Conservation (phyloP, 53 echinoderm and acorn worm genomes). For the Holothuria scabra region DNA sequence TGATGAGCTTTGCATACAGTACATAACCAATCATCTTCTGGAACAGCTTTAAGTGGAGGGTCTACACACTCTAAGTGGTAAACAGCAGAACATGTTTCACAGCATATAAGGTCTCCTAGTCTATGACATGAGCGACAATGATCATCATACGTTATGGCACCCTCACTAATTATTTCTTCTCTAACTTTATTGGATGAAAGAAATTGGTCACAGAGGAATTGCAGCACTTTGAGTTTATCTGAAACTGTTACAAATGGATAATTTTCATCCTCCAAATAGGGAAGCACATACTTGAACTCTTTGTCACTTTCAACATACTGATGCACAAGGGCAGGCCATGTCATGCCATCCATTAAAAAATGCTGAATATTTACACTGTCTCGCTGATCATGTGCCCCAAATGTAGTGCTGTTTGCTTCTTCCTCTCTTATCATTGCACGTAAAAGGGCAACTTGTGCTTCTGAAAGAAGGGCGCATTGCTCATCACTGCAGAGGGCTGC, state of each 20-base stretch:
- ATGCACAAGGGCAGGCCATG: conserved; percentile 93
- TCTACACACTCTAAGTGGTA: conserved; percentile 96
- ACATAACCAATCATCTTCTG: conserved; percentile 98
- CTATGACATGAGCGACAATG: conserved; percentile 96
- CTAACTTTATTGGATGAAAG: conserved; percentile 89
- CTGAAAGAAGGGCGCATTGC: conserved; percentile 86
- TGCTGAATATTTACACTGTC: conserved; percentile 98
- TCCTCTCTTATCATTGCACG: conserved; percentile 81
- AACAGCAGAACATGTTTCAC: conserved; percentile 97
- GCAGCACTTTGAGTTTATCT: conserved; percentile 87
- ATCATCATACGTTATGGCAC: conserved; percentile 97
- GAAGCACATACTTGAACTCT: conserved; percentile 70
- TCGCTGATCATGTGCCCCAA: conserved; percentile 90
- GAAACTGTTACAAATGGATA: conserved; percentile 79
- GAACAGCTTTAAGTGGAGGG: conserved; percentile 86
- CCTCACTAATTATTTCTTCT: conserved; percentile 96
- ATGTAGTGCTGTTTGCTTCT: conserved; percentile 91
- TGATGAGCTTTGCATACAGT: conserved; percentile 84
- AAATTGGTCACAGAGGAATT: conserved; percentile 93
- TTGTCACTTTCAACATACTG: conserved; percentile 91
- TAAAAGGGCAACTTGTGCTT: conserved; percentile 85
- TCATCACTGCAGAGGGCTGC: conserved; percentile 90
- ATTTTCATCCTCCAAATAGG: conserved; percentile 78
- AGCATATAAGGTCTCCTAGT: conserved; percentile 94
- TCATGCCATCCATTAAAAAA: conserved; percentile 95